These are phyloP conservation scores for Poecile montanus DNA, from an alignment of 2,797 vertebrate species.

Conservation along the genomic window DNA sequence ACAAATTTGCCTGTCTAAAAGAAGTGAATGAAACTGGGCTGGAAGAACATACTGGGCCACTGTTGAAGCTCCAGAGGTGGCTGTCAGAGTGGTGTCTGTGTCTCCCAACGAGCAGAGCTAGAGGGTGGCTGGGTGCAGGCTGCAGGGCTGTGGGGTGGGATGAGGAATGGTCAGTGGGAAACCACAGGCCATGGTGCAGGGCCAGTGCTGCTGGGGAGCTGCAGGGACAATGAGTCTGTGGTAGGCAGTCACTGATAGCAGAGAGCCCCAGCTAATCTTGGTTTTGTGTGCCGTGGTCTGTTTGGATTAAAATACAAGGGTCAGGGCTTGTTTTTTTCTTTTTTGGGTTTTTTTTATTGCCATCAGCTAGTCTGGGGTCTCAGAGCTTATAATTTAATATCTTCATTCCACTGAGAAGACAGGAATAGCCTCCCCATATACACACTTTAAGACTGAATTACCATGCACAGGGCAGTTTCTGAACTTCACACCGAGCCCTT, in stretches of 20 bases:
- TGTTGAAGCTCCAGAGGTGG: background rate
- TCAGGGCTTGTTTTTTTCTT: background rate
- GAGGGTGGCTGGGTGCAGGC: background rate
- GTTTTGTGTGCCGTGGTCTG: background rate
- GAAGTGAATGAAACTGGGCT: background rate
- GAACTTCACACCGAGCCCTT: background rate
- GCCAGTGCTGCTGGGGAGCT: background rate
- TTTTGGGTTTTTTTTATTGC: background rate
- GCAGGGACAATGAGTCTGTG: background rate
- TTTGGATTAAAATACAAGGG: background rate
- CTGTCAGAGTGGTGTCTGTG: background rate
- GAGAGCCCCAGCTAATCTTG: constrained; percentile 4
- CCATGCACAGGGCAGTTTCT: background rate
- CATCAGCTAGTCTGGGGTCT: background rate
- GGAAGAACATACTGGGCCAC: background rate
- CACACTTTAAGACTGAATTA: background rate
- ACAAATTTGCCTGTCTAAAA: background rate
- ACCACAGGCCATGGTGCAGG: background rate
- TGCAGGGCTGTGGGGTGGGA: fast-evolving
- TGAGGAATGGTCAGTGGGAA: constrained; percentile 30
- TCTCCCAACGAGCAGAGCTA: background rate
- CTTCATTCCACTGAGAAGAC: background rate
- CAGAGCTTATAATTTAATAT: background rate
- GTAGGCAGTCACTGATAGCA: background rate
- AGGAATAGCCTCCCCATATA: background rate